Evolutionary conservation across 2,797 vertebrate genomes (phyloP).

Genomic region (Zenarchopterus dispar): DNA sequence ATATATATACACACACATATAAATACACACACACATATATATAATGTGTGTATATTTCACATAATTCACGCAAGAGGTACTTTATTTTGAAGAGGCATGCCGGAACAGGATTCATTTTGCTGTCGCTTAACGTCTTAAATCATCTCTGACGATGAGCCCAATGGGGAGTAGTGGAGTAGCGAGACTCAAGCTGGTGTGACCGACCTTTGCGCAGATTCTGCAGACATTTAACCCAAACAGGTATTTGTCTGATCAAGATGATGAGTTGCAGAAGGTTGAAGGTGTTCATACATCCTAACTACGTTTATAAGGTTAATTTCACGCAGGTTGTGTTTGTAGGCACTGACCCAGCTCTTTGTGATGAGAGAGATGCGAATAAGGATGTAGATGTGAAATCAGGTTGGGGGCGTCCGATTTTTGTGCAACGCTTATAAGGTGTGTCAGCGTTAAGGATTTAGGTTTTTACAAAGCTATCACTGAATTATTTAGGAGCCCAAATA

Average conservation of each 20-base stretch:
- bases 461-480: not conserved
- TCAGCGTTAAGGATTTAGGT: not conserved
- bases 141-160: conserved; percentile 20
- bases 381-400: conserved; percentile 24
- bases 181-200: conserved; percentile 35
- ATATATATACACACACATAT: no score
- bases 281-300: not conserved
- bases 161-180: conserved; percentile 31
- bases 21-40: no score
- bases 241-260: conserved; percentile 34
- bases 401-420: not conserved
- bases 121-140: conserved; percentile 14
- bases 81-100: conserved; percentile 64
- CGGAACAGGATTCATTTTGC: conserved; percentile 18
- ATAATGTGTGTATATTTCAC: no score
- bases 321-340: conserved; percentile 17
- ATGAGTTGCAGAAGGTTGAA: not conserved
- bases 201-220: conserved; percentile 36
- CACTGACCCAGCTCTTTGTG: conserved; percentile 34
- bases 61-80: not conserved
- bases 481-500: no score
- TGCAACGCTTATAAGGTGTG: not conserved
- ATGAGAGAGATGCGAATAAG: conserved; percentile 7
- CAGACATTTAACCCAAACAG: conserved; percentile 50
- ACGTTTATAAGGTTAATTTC: not conserved